phyloP scores from a whole-genome alignment of 2,113 vertebrate species.

The Blennius ocellaris region DNA sequence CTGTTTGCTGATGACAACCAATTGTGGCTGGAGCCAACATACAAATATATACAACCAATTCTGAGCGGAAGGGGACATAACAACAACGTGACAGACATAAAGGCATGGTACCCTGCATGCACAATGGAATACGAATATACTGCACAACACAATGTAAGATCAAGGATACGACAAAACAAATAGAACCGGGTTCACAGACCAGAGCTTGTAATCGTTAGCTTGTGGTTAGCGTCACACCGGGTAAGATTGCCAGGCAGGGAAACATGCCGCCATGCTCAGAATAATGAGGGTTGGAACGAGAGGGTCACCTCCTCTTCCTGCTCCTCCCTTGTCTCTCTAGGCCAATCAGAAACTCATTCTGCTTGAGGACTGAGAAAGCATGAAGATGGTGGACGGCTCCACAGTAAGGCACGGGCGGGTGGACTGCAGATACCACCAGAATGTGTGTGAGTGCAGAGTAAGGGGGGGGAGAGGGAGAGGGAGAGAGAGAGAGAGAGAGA shows the following conservation, averaged over 20 bases:
- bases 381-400: constrained; percentile 99
- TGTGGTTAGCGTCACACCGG: constrained; percentile 41
- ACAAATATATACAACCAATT: too few species aligned
- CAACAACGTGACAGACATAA: constrained; percentile 11
- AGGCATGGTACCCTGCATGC: background rate
- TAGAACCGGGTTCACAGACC: too few species aligned
- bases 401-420: constrained; percentile 97
- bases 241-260: constrained; percentile 19
- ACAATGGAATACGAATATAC: constrained; percentile 8
- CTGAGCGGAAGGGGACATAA: too few species aligned
- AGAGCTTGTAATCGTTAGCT: constrained; percentile 1
- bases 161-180: background rate
- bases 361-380: constrained; percentile 99
- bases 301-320: constrained; percentile 88
- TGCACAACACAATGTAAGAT: constrained; percentile 1
- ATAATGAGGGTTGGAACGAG: constrained; percentile 61
- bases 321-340: constrained; percentile 76
- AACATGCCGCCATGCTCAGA: constrained; percentile 65
- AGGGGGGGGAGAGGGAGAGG: background rate
- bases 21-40: background rate
- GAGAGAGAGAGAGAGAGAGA: background rate
- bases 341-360: constrained; percentile 95
- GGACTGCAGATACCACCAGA: constrained; percentile 85
- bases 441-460: constrained; percentile 62
- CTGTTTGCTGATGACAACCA: background rate